Evolutionary conservation across 2,888 invertebrate genomes (phyloP).

Genomic region (Spodoptera picta): DNA sequence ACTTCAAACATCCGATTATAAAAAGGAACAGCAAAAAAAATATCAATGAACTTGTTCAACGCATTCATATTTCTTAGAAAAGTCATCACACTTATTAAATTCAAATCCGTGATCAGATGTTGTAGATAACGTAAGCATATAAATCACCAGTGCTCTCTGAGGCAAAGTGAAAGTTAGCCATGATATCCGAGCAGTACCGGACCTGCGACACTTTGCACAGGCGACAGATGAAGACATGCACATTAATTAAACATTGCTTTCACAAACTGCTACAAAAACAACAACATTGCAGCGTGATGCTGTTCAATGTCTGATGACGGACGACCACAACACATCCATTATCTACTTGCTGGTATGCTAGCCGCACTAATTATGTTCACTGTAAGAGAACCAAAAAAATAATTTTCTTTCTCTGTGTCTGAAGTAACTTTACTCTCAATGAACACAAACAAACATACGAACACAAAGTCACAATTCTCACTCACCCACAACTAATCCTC

Average conservation of each 20-base stretch:
- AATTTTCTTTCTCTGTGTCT: too few species aligned
- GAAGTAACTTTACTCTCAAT: slow-evolving; percentile 24
- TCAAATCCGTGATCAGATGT: slow-evolving; percentile 77
- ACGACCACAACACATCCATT: slow-evolving; percentile 53
- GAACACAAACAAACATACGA: slow-evolving; percentile 39
- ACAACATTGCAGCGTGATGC: slow-evolving; percentile 33
- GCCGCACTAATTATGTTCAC: slow-evolving; percentile 42
- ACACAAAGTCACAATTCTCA: slow-evolving; percentile 45
- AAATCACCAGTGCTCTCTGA: slow-evolving; percentile 72
- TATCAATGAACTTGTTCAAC: slow-evolving; percentile 24
- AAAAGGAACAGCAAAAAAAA: slow-evolving; percentile 29
- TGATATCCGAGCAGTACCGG: slow-evolving; percentile 69
- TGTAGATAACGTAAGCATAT: slow-evolving; percentile 76
- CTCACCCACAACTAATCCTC: slow-evolving; percentile 51
- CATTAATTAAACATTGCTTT: slow-evolving; percentile 77
- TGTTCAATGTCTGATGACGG: slow-evolving; percentile 42
- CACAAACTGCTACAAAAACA: slow-evolving; percentile 68
- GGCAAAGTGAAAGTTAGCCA: slow-evolving; percentile 79
- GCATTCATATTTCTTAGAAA: slow-evolving; percentile 49
- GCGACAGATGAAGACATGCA: slow-evolving; percentile 69
- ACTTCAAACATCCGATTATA: slow-evolving; percentile 31
- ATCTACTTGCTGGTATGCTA: slow-evolving; percentile 51
- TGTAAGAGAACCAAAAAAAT: slow-evolving; percentile 23
- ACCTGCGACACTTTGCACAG: slow-evolving; percentile 71
- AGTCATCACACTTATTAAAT: slow-evolving; percentile 61